Evolutionary conservation across 64 coral and sea anemone species (phyloP).

Genomic region (Hydrozoanthus tunicans): DNA sequence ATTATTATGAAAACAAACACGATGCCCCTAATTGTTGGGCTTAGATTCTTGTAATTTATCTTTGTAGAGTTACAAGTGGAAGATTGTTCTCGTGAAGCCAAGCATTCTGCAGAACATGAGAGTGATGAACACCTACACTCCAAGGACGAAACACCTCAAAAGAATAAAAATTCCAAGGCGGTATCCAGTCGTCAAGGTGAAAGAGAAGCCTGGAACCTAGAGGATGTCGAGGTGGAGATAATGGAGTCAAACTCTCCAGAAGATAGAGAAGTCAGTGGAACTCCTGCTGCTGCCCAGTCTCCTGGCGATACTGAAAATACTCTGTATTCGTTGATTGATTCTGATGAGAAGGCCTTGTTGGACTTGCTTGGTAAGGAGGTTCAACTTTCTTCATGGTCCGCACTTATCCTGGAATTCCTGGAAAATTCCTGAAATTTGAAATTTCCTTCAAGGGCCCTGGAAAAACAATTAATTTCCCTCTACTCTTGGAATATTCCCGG

Average conservation of each 20-base stretch:
- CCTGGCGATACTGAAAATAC: neutral
- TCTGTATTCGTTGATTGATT: slow-evolving; percentile 27
- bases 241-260: slow-evolving; percentile 56
- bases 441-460: no score
- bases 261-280: slow-evolving; percentile 21
- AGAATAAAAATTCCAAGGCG: neutral
- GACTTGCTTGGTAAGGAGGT: slow-evolving; percentile 30
- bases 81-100: neutral
- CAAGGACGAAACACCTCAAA: neutral
- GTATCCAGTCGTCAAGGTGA: slow-evolving; percentile 36
- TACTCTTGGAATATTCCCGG: no score
- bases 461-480: no score
- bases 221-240: slow-evolving; percentile 52
- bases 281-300: neutral
- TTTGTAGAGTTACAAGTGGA: slow-evolving; percentile 6
- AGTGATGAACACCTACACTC: neutral
- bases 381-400: neutral
- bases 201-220: slow-evolving; percentile 57
- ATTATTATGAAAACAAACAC: no score
- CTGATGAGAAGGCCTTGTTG: slow-evolving; percentile 50
- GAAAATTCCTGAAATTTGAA: no score
- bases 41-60: neutral
- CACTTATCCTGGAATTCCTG: no score
- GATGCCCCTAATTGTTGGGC: no score
- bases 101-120: neutral